Evolutionary conservation across 2,888 invertebrate genomes (phyloP).

Genomic region (Lamproptera curius): DNA sequence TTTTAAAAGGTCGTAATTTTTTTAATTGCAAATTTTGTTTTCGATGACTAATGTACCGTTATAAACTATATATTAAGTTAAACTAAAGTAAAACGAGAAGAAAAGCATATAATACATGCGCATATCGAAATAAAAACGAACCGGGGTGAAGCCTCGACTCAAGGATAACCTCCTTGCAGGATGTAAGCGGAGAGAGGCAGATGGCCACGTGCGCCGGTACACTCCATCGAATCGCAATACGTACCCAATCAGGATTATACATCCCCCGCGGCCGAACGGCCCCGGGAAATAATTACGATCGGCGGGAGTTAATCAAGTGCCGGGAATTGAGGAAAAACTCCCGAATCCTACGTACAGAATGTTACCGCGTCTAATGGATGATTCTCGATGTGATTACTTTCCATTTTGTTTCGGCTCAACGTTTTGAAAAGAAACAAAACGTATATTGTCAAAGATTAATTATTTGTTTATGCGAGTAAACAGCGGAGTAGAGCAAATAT

Average conservation of each 20-base stretch:
- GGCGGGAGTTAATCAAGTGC: constrained; percentile 66
- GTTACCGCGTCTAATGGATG: constrained; percentile 23
- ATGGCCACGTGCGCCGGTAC: constrained; percentile 63
- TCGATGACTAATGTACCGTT: too few species aligned
- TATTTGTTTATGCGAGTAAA: too few species aligned
- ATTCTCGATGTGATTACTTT: constrained; percentile 20
- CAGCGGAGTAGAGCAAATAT: too few species aligned
- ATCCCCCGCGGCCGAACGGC: constrained; percentile 56
- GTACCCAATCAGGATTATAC: constrained; percentile 76
- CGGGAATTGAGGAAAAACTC: constrained; percentile 59
- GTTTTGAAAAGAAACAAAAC: too few species aligned
- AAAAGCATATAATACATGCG: too few species aligned
- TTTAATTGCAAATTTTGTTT: too few species aligned
- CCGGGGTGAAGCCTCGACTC: too few species aligned
- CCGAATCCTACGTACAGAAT: constrained; percentile 35
- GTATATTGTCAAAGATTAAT: too few species aligned
- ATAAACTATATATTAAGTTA: too few species aligned
- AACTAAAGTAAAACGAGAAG: too few species aligned
- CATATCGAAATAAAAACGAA: too few species aligned
- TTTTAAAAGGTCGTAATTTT: too few species aligned
- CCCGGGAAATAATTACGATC: constrained; percentile 69
- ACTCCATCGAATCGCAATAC: constrained; percentile 74
- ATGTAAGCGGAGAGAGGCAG: constrained; percentile 49
- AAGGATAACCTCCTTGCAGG: constrained; percentile 5
- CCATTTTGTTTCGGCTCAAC: constrained; percentile 21